phyloP scores from a whole-genome alignment of 1,140 invertebrate genomes.

The Dufourea novaeangliae region DNA sequence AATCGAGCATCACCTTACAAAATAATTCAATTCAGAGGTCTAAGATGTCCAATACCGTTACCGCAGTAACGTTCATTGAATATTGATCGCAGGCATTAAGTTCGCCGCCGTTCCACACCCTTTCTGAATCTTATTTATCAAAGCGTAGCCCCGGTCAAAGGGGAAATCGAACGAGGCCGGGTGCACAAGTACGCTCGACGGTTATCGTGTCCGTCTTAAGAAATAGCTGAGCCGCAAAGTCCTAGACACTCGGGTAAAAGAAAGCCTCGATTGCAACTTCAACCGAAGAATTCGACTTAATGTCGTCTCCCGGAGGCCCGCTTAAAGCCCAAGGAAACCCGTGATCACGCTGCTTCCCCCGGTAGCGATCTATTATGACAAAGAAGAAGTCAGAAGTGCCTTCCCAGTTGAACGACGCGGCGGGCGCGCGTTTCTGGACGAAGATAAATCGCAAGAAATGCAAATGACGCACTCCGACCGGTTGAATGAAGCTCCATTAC shows the following conservation, averaged over 20 bases:
- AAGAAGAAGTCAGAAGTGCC: constrained; percentile 22
- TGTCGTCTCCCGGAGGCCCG: neutral
- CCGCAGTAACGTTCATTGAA: too few species aligned
- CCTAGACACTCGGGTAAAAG: neutral
- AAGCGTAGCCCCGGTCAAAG: neutral
- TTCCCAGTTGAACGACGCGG: constrained; percentile 21
- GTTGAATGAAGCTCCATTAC: constrained; percentile 59
- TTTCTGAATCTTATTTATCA: constrained; percentile 6
- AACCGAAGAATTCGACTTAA: neutral
- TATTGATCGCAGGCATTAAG: neutral
- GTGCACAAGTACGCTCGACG: too few species aligned
- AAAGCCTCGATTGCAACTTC: neutral
- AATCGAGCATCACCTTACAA: too few species aligned
- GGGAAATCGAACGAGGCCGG: neutral
- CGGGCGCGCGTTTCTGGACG: constrained; percentile 22
- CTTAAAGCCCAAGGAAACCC: neutral
- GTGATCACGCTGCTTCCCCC: constrained; percentile 29
- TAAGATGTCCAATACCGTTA: too few species aligned
- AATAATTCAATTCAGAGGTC: too few species aligned
- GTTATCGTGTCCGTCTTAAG: neutral
- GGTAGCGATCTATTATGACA: constrained; percentile 44
- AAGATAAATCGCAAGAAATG: constrained; percentile 68
- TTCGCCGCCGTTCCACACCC: neutral
- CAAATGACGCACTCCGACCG: constrained; percentile 58
- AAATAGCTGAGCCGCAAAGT: neutral